These are phyloP conservation scores for Oreortyx pictus DNA, from an alignment of 2,797 vertebrate genomes.

Conservation along the genomic window DNA sequence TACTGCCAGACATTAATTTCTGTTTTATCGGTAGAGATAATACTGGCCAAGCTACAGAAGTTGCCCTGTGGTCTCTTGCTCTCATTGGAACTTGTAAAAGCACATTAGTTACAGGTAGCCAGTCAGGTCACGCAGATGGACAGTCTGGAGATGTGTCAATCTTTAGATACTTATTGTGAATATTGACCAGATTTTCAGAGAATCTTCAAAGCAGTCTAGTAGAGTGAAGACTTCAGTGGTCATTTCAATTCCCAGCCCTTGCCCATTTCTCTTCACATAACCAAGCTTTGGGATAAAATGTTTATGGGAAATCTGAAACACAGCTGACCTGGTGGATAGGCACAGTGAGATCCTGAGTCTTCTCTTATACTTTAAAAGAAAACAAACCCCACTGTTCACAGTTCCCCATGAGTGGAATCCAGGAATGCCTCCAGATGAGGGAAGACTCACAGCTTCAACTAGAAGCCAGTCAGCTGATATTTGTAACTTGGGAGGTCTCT, in stretches of 20 bases:
- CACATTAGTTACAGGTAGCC: background rate
- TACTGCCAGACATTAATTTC: background rate
- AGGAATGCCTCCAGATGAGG: conserved; percentile 7
- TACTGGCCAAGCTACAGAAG: background rate
- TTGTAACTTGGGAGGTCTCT: background rate
- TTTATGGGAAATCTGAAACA: background rate
- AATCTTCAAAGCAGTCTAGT: background rate
- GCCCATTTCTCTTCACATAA: background rate
- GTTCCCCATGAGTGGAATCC: background rate
- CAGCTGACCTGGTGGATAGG: background rate
- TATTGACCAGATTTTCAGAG: background rate
- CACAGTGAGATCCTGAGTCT: background rate
- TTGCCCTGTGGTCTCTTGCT: background rate
- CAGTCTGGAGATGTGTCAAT: background rate
- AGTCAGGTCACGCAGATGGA: background rate
- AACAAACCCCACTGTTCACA: conserved; percentile 15
- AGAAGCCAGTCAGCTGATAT: background rate
- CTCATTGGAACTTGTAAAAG: background rate
- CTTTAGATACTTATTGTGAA: background rate
- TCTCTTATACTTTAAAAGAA: conserved; percentile 3
- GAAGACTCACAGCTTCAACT: background rate
- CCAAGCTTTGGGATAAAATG: background rate
- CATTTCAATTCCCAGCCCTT: fast-evolving
- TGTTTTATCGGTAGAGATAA: background rate
- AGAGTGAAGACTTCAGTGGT: background rate